Conservation (phyloP, 2,888 invertebrate genomes). For the Erynnis tages region DNA sequence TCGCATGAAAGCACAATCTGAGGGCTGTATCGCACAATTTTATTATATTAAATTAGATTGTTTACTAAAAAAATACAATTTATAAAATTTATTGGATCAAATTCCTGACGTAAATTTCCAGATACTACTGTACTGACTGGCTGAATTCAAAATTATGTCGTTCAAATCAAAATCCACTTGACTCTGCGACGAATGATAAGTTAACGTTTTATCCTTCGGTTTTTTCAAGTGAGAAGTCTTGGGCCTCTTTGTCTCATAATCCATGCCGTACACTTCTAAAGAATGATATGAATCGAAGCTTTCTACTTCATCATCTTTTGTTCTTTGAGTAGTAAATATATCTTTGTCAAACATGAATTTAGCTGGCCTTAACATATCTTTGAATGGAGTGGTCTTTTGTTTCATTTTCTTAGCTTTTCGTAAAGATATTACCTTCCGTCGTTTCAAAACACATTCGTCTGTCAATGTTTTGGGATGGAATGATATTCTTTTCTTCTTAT, state of each 20-base stretch:
- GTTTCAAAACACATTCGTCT: slow-evolving; percentile 43
- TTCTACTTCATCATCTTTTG: slow-evolving; percentile 14
- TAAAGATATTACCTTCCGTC: slow-evolving; percentile 41
- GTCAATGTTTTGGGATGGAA: slow-evolving; percentile 17
- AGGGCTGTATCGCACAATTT: no score
- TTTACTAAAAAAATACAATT: no score
- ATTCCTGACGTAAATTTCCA: slow-evolving; percentile 1
- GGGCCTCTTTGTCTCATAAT: slow-evolving; percentile 36
- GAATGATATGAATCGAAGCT: slow-evolving; percentile 42
- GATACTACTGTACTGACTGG: background rate
- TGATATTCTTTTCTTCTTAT: slow-evolving; percentile 45
- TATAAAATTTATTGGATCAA: background rate
- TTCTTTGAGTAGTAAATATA: background rate
- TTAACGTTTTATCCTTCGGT: slow-evolving; percentile 24
- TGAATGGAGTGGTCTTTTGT: background rate
- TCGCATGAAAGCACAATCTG: no score
- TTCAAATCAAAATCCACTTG: slow-evolving; percentile 23
- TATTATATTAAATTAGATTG: no score
- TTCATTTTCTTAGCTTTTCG: slow-evolving; percentile 33
- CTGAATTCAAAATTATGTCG: slow-evolving; percentile 13
- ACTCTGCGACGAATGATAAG: slow-evolving; percentile 34
- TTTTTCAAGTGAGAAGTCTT: slow-evolving; percentile 16
- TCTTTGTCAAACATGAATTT: background rate
- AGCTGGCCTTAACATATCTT: background rate
- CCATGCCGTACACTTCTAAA: slow-evolving; percentile 46